Percentiles rank a stretch among this genome's conserved stretches.
These are phyloP conservation scores for Boloria euphrosyne DNA, from an alignment of 2,888 invertebrate genomes.

Conservation along the genomic window DNA sequence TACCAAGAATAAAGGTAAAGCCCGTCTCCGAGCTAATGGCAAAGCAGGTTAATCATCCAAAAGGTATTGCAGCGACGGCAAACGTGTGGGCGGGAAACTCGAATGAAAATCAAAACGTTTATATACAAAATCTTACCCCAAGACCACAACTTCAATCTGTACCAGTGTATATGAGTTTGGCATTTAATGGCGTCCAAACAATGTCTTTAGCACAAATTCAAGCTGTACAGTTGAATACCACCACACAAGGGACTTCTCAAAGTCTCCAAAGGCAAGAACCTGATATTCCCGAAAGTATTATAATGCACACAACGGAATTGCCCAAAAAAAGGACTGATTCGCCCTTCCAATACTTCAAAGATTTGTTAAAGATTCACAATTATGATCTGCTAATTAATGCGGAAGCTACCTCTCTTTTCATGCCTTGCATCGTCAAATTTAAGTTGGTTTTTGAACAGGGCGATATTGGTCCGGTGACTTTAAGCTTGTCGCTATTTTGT, in stretches of 20 bases:
- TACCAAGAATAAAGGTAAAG: slow-evolving; percentile 71
- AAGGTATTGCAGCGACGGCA: background rate
- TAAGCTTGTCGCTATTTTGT: slow-evolving; percentile 58
- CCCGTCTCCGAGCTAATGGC: slow-evolving; percentile 68
- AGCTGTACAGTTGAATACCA: background rate
- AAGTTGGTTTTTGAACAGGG: slow-evolving; percentile 64
- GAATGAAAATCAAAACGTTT: slow-evolving; percentile 9
- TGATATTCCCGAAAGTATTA: slow-evolving; percentile 45
- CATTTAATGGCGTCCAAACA: background rate
- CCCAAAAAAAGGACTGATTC: slow-evolving; percentile 63
- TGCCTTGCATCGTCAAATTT: slow-evolving; percentile 60
- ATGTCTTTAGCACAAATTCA: background rate
- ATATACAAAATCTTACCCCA: background rate
- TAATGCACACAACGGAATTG: slow-evolving; percentile 60
- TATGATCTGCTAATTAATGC: slow-evolving; percentile 53
- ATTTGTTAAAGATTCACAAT: slow-evolving; percentile 57
- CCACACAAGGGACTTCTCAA: background rate
- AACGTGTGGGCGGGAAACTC: slow-evolving; percentile 20
- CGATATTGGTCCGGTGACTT: slow-evolving; percentile 49
- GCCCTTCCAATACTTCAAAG: slow-evolving; percentile 63
- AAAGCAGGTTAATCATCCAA: slow-evolving; percentile 34
- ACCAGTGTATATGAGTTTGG: slow-evolving; percentile 6
- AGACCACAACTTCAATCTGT: background rate
- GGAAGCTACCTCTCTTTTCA: slow-evolving; percentile 43
- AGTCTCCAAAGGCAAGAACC: background rate